These are phyloP conservation scores for Bungarus multicinctus DNA, from an alignment of 2,113 vertebrate species.

Conservation along the genomic window DNA sequence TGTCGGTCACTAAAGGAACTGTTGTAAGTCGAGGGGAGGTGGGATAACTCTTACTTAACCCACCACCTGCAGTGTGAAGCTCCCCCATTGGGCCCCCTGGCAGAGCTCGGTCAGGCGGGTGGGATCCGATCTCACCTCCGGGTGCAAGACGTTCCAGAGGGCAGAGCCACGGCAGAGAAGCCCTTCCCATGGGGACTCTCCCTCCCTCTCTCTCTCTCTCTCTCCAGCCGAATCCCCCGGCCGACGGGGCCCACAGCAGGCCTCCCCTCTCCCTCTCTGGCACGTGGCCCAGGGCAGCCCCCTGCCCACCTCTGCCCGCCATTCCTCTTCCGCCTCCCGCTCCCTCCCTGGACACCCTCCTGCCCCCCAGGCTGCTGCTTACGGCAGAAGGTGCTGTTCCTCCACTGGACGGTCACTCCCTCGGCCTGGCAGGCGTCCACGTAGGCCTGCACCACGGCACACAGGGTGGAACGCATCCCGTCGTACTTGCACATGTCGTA, in stretches of 20 bases:
- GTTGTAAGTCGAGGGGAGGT: too few species aligned
- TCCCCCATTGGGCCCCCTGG: too few species aligned
- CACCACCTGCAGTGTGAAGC: too few species aligned
- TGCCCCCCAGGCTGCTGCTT: slow-evolving; percentile 26
- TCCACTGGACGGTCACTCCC: slow-evolving; percentile 62
- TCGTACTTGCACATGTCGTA: slow-evolving; percentile 69
- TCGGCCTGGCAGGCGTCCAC: slow-evolving; percentile 62
- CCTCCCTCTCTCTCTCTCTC: too few species aligned
- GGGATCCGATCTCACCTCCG: too few species aligned
- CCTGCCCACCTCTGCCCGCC: background rate
- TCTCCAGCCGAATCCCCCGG: background rate
- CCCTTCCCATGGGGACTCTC: too few species aligned
- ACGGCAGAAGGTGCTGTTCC: slow-evolving; percentile 66
- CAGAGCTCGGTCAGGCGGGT: too few species aligned
- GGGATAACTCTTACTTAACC: too few species aligned
- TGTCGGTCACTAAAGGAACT: too few species aligned
- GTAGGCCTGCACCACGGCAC: slow-evolving; percentile 60
- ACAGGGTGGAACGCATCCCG: slow-evolving; percentile 65
- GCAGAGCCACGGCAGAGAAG: too few species aligned
- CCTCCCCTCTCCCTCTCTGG: background rate
- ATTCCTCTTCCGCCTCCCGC: background rate
- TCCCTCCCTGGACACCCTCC: background rate
- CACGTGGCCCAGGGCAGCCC: background rate
- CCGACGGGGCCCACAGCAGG: too few species aligned
- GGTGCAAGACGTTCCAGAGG: too few species aligned